phyloP scores from a whole-genome alignment of 2,797 vertebrate species.

The Gambelia wislizenii region DNA sequence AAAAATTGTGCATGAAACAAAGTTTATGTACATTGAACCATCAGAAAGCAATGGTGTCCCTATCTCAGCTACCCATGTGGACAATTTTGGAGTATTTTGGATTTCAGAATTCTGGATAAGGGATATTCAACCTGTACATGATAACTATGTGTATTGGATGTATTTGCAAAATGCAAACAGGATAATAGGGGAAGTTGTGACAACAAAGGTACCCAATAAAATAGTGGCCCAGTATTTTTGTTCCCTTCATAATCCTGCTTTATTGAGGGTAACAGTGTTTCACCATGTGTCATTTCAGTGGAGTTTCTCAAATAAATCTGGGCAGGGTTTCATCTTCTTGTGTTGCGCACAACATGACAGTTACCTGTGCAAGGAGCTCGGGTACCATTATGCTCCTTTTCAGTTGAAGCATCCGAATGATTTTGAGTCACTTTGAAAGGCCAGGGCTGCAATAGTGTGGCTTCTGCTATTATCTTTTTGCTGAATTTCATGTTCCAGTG shows the following conservation, averaged over 20 bases:
- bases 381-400: background rate
- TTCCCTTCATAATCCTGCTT: too few species aligned
- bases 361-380: accelerated
- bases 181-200: too few species aligned
- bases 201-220: background rate
- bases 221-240: too few species aligned
- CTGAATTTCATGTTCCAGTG: background rate
- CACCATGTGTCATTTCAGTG: too few species aligned
- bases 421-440: background rate
- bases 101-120: too few species aligned
- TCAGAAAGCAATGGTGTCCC: too few species aligned
- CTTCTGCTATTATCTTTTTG: background rate
- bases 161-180: background rate
- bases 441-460: background rate
- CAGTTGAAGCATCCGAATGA: background rate
- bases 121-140: too few species aligned
- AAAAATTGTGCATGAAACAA: too few species aligned
- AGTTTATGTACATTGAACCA: too few species aligned
- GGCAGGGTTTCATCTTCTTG: background rate
- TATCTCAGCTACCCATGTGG: too few species aligned
- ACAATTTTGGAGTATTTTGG: too few species aligned
- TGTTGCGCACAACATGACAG: background rate
- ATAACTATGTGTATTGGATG: background rate
- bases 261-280: background rate
- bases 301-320: background rate